Conservation (phyloP, 2,113 vertebrate species). For the Meleagris gallopavo region DNA sequence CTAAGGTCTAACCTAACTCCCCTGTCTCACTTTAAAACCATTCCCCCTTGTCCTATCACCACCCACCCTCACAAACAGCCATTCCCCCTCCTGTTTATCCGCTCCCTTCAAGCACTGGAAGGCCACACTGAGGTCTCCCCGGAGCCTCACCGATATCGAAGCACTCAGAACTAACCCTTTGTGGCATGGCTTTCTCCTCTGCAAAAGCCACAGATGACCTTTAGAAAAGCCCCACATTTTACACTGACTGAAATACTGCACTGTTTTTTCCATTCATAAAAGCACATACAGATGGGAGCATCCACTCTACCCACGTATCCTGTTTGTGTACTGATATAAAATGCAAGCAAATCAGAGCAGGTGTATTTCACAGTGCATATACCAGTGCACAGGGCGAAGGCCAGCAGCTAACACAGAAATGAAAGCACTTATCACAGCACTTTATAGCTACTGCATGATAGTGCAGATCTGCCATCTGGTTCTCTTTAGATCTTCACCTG, state of each 20-base stretch:
- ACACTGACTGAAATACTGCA: neutral
- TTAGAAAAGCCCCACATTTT: neutral
- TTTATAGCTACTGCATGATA: neutral
- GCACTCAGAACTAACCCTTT: neutral
- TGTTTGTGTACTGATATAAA: neutral
- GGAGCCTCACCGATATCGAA: neutral
- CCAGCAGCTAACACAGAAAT: conserved; percentile 1
- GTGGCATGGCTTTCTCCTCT: neutral
- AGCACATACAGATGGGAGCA: neutral
- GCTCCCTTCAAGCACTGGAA: too few relatives aligned
- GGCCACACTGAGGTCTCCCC: too few relatives aligned
- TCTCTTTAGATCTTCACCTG: conserved; percentile 1
- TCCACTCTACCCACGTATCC: neutral
- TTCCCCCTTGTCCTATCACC: too few relatives aligned
- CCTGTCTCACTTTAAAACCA: too few relatives aligned
- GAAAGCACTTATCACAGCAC: conserved; percentile 9
- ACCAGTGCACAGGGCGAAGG: neutral
- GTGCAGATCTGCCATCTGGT: neutral
- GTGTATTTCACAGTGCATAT: neutral
- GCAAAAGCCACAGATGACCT: neutral
- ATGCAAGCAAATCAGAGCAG: neutral
- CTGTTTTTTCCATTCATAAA: neutral
- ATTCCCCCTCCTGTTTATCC: too few relatives aligned
- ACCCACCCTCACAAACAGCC: too few relatives aligned
- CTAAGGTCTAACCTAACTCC: too few relatives aligned